Evolutionary conservation across 1,140 invertebrate species (phyloP).

Genomic region (Phortica variegata): DNA sequence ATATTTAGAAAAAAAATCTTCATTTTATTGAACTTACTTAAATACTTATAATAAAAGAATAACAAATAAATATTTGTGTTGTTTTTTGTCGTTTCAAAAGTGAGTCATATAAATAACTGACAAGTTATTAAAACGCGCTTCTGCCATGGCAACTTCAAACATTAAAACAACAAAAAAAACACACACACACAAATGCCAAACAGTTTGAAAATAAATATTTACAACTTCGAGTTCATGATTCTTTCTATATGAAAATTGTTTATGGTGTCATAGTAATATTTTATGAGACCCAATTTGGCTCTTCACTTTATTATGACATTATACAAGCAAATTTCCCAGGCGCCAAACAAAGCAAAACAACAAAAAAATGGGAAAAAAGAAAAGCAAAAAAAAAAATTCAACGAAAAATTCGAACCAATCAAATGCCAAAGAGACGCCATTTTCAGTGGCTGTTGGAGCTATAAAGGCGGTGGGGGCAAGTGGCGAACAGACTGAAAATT

Average conservation of each 20-base stretch:
- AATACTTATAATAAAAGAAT: slow-evolving; percentile 26
- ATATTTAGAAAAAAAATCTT: slow-evolving; percentile 2
- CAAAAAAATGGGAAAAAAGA: too few species aligned
- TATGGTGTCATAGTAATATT: slow-evolving; percentile 55
- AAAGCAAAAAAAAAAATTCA: too few species aligned
- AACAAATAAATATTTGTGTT: too few species aligned
- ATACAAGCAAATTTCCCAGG: too few species aligned
- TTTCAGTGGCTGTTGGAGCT: too few species aligned
- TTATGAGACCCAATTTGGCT: slow-evolving; percentile 39
- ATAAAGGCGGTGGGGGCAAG: not conserved
- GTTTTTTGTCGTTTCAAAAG: too few species aligned
- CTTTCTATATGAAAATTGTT: slow-evolving; percentile 55
- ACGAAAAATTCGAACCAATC: slow-evolving; percentile 21
- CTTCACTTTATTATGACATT: slow-evolving; percentile 10
- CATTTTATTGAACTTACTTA: slow-evolving; percentile 12
- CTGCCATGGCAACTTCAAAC: slow-evolving; percentile 45
- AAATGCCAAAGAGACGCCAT: slow-evolving; percentile 17
- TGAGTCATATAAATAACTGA: too few species aligned
- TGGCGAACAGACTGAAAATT: slow-evolving; percentile 11
- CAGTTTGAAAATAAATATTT: slow-evolving; percentile 43
- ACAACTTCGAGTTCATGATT: slow-evolving; percentile 39
- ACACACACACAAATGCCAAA: too few species aligned
- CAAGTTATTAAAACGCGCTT: not conserved
- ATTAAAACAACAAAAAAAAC: too few species aligned
- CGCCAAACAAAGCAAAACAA: too few species aligned